Percentiles rank a stretch among this genome's conserved stretches.
phyloP scores from a whole-genome alignment of 2,888 invertebrate species.

The Sphaerophoria taeniata region DNA sequence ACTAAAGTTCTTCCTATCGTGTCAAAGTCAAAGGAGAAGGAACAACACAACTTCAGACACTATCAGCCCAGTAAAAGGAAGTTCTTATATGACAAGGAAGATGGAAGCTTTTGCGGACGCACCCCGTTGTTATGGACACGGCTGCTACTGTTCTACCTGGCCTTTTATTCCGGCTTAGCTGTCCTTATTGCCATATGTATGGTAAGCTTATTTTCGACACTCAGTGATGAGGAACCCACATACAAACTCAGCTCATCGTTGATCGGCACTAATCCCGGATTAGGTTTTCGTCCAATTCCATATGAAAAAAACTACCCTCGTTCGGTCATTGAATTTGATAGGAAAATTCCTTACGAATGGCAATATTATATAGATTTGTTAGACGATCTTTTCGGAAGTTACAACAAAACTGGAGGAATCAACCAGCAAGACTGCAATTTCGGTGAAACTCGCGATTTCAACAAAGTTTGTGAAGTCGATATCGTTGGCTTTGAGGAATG shows the following conservation, averaged over 20 bases:
- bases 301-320: slow-evolving; percentile 84
- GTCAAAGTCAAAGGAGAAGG: too few relatives aligned
- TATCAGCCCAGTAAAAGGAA: too few relatives aligned
- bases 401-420: slow-evolving; percentile 83
- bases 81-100: too few relatives aligned
- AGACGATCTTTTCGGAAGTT: slow-evolving; percentile 86
- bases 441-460: slow-evolving; percentile 81
- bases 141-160: slow-evolving; percentile 91
- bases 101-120: too few relatives aligned
- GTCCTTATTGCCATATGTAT: slow-evolving; percentile 94
- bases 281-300: slow-evolving; percentile 88
- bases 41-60: too few relatives aligned
- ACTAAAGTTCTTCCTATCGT: too few relatives aligned
- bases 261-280: slow-evolving; percentile 87
- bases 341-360: slow-evolving; percentile 84
- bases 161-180: slow-evolving; percentile 93
- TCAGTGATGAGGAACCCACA: slow-evolving; percentile 88
- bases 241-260: slow-evolving; percentile 90
- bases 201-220: slow-evolving; percentile 89
- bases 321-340: slow-evolving; percentile 86
- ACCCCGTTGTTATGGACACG: too few relatives aligned
- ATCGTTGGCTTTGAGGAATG: slow-evolving; percentile 84
- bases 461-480: slow-evolving; percentile 85
- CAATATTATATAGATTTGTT: slow-evolving; percentile 84
- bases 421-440: slow-evolving; percentile 85